Evolutionary conservation across 2,888 invertebrate genomes (phyloP).

Genomic region (Trissoscelio sp.): DNA sequence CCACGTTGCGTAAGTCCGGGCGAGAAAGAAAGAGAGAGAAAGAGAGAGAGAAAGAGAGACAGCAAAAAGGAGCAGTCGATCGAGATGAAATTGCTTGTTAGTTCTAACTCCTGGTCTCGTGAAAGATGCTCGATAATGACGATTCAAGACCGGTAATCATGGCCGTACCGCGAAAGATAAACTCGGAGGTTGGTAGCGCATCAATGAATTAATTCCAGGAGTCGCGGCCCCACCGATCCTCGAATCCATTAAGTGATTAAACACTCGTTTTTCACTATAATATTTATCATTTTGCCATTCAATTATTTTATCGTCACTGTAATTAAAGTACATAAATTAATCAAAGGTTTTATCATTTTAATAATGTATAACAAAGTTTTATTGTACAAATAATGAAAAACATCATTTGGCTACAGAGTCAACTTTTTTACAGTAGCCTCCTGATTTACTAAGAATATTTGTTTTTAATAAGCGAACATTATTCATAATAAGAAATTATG

Average conservation of each 20-base stretch:
- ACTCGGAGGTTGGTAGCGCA: constrained; percentile 28
- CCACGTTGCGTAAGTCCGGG: too few species aligned
- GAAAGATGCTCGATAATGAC: constrained; percentile 57
- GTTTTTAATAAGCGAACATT: too few species aligned
- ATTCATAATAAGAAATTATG: too few species aligned
- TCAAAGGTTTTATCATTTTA: too few species aligned
- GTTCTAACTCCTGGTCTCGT: constrained; percentile 48
- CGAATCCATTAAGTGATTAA: constrained; percentile 41
- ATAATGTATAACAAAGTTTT: too few species aligned
- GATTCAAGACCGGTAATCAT: constrained; percentile 54
- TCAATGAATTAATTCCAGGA: constrained; percentile 54
- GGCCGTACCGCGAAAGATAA: constrained; percentile 26
- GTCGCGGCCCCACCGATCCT: constrained; percentile 21
- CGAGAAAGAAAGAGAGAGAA: too few species aligned
- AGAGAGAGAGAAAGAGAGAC: too few species aligned
- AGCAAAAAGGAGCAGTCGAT: constrained; percentile 22
- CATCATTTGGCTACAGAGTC: too few species aligned
- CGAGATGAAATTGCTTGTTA: constrained; percentile 38
- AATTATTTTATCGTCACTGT: neutral
- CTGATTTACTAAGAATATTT: too few species aligned
- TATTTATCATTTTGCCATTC: constrained; percentile 25
- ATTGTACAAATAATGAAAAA: too few species aligned
- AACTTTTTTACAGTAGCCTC: too few species aligned
- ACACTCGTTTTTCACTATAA: neutral
- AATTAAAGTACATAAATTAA: too few species aligned